A percentile compares a stretch with the other conserved stretches of the same genome.
Evolutionary conservation across 2,797 vertebrate genomes (phyloP).

Genomic region (Scolopax bukidnonensis): DNA sequence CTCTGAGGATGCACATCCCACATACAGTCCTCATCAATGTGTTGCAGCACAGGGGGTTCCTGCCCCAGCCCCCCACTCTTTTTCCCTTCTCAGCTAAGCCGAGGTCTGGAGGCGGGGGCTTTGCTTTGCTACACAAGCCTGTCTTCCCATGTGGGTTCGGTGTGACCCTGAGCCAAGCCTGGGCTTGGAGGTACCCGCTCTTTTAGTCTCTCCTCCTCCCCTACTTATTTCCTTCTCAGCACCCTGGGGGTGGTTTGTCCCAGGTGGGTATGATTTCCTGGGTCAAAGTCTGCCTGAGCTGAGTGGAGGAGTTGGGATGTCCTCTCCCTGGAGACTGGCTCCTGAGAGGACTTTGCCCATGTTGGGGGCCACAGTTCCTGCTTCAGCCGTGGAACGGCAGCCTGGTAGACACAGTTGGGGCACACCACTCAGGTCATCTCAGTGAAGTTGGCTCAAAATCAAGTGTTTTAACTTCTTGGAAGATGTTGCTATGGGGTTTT

Average conservation of each 20-base stretch:
- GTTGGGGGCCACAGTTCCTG: rapidly evolving
- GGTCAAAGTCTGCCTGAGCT: background rate
- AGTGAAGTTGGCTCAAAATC: background rate
- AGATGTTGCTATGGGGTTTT: background rate
- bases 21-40: rapidly evolving
- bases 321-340: background rate
- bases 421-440: background rate
- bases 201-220: background rate
- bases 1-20: background rate
- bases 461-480: background rate
- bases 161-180: background rate
- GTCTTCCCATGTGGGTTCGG: background rate
- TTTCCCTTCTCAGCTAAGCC: background rate
- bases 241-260: background rate
- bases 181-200: background rate
- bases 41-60: background rate
- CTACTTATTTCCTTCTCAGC: background rate
- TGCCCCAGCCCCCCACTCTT: background rate
- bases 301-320: background rate
- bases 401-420: background rate
- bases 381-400: background rate
- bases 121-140: background rate
- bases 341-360: background rate
- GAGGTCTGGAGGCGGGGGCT: background rate
- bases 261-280: background rate